Evolutionary conservation across 2,113 vertebrate species (phyloP), one percentile per base, ranked within the genome.

Genomic region (Chloropsis hardwickii): DNA sequence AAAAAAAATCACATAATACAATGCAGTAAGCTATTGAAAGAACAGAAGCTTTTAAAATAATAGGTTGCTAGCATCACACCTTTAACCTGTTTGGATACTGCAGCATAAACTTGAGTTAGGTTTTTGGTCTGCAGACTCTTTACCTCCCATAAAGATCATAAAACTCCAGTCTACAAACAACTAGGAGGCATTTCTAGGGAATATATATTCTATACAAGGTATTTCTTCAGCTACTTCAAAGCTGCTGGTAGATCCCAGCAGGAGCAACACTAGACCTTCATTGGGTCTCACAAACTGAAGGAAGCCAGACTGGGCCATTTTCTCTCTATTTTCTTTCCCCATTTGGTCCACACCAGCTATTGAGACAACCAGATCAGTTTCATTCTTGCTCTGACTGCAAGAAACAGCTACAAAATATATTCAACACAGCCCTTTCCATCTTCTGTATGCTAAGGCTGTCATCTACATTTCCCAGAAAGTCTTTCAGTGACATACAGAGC

Each of bases 281-380:
- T 35, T 71, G 62, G 12, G 29, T n/a, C 18, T 77, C 67, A 48
- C 28, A 25, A 72, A 23, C 20, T 57, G 31, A 60, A 80, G n/a
- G 28, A 87, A 61, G 16, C 3, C 37, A 69, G 17, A 61, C 10
- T 16, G 20, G 12, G 6, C 15, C n/a, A 10, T 60, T 82, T 66
- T 3, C 15, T 7, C 14, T 57, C n/a, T 72, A 6, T 61, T 92
- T 74, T 56, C 22, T 78, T 17, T 24, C 39, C n/a, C 8, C 0
- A 0, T 47, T 74, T 72, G 10, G 6, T 67, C 40, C 33, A 20
- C 0, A 3, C 3, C 14, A 66, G 42, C 13, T 39, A 18, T 11
- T 23, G 31, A 94, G 48, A 73, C 24, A 53, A 47, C 1, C 35
- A 54, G 33, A 64, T 29, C 10, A 13, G 2, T 76, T 80, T 39